Percentiles rank a stretch among this genome's conserved stretches.
These are phyloP conservation scores for Muricea muricata DNA, from an alignment of 92 coral and sea anemone species.

Conservation along the genomic window DNA sequence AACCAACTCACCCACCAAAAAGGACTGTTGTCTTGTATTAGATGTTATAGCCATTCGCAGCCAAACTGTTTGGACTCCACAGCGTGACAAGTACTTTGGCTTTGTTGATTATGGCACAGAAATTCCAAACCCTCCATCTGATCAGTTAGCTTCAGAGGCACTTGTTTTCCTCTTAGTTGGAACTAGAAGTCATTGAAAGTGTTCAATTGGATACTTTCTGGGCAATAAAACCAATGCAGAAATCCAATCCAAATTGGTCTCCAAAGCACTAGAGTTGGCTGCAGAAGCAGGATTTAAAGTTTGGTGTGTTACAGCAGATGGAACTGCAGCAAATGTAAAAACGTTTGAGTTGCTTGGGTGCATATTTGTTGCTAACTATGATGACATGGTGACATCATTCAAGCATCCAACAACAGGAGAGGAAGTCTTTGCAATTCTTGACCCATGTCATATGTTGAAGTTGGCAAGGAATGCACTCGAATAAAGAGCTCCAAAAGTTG, in stretches of 20 bases:
- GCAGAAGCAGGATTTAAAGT: background rate
- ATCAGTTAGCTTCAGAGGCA: background rate
- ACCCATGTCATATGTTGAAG: too few species aligned
- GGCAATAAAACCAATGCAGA: background rate
- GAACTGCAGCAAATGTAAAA: too few species aligned
- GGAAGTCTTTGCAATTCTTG: too few species aligned
- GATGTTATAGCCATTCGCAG: background rate
- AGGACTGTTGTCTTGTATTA: too few species aligned
- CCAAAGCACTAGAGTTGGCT: background rate
- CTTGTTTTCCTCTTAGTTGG: background rate
- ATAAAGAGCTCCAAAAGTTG: too few species aligned
- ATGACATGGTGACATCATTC: too few species aligned
- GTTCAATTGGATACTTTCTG: too few species aligned
- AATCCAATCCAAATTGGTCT: background rate
- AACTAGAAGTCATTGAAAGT: too few species aligned
- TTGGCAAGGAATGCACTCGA: too few species aligned
- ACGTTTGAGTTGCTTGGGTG: too few species aligned
- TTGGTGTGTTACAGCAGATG: background rate
- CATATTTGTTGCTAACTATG: too few species aligned
- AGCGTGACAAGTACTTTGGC: background rate
- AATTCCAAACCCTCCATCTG: background rate
- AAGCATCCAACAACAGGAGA: background rate
- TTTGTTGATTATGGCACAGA: background rate
- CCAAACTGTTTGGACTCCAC: background rate
- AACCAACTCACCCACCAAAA: too few species aligned